phyloP scores from a whole-genome alignment of 2,113 vertebrate genomes.

The Baryphthengus martii region DNA sequence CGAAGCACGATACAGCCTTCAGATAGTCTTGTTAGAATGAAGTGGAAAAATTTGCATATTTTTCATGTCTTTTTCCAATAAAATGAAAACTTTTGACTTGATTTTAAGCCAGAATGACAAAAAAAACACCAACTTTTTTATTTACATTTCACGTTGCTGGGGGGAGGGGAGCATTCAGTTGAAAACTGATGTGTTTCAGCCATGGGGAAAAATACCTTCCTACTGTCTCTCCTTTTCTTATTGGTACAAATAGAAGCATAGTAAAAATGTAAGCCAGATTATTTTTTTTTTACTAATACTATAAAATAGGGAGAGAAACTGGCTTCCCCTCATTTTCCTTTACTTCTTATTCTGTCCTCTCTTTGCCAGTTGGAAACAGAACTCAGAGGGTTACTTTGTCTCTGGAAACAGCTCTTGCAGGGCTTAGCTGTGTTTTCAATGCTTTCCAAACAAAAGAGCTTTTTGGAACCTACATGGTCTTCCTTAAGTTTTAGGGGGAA shows the following conservation, averaged over 20 bases:
- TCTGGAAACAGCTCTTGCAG: constrained; percentile 6
- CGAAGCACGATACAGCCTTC: neutral
- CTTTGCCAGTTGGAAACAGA: constrained; percentile 49
- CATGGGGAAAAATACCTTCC: neutral
- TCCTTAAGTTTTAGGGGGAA: neutral
- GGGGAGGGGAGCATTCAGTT: neutral
- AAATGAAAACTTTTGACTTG: neutral
- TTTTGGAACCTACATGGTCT: neutral
- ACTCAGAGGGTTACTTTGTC: neutral
- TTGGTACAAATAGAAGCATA: constrained; percentile 29
- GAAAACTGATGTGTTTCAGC: neutral
- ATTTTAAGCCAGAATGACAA: neutral
- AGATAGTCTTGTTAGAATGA: neutral
- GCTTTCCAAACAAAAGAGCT: neutral
- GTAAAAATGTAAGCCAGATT: constrained; percentile 30
- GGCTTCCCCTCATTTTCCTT: constrained; percentile 40
- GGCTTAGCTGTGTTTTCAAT: neutral
- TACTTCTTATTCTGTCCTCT: constrained; percentile 11
- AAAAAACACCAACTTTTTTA: neutral
- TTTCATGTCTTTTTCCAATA: neutral
- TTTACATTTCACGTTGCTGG: neutral
- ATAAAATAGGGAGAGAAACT: constrained; percentile 25
- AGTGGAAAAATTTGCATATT: neutral
- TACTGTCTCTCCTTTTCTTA: neutral
- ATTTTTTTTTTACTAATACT: neutral